phyloP scores from a whole-genome alignment of 2,888 invertebrate species.

The Sminthurides aquaticus region DNA sequence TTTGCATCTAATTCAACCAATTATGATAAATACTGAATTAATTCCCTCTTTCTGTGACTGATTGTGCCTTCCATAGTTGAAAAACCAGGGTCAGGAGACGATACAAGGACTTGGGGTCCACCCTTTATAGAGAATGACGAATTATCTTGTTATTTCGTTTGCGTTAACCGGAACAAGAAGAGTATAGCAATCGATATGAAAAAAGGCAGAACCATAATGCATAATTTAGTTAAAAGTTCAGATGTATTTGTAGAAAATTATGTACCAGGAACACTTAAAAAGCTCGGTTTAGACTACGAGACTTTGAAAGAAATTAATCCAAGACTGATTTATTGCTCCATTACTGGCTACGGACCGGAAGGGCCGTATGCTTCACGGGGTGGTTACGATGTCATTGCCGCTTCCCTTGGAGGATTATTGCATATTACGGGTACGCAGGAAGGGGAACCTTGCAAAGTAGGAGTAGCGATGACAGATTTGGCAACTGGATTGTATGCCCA shows the following conservation, averaged over 20 bases:
- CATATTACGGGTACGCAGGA: slow-evolving; percentile 78
- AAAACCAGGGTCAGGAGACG: slow-evolving; percentile 72
- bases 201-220: slow-evolving; percentile 58
- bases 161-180: slow-evolving; percentile 90
- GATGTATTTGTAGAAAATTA: slow-evolving; percentile 92
- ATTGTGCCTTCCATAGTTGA: slow-evolving; percentile 61
- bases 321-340: slow-evolving; percentile 79
- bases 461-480: slow-evolving; percentile 86
- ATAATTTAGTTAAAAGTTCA: slow-evolving; percentile 64
- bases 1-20: slow-evolving; percentile 2
- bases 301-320: slow-evolving; percentile 63
- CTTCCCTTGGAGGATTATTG: slow-evolving; percentile 82
- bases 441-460: slow-evolving; percentile 82
- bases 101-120: slow-evolving; percentile 87
- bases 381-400: slow-evolving; percentile 95
- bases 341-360: slow-evolving; percentile 81
- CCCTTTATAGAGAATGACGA: slow-evolving; percentile 59
- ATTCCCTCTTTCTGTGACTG: neutral
- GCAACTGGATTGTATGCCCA: slow-evolving; percentile 90
- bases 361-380: slow-evolving; percentile 80
- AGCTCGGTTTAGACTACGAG: slow-evolving; percentile 70
- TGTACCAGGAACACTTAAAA: slow-evolving; percentile 76
- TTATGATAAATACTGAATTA: neutral
- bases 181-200: slow-evolving; percentile 84
- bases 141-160: slow-evolving; percentile 73